Base-by-base conservation (phyloP, 1,140 invertebrate species). In the Lepidostoma basale region DNA sequence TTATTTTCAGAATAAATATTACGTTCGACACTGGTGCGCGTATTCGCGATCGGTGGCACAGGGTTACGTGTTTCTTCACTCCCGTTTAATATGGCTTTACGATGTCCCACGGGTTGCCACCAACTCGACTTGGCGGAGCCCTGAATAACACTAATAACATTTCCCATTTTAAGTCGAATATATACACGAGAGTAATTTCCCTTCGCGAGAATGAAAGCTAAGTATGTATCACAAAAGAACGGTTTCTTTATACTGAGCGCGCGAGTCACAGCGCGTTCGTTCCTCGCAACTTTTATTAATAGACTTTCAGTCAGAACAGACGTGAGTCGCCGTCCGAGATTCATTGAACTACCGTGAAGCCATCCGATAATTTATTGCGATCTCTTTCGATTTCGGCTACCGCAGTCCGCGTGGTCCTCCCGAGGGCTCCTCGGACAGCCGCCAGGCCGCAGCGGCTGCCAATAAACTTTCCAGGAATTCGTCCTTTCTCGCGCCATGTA, bases 151-250 rank as follows among this genome's bases (percentile, higher is more conserved):
- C 70, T 68, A 36, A 66, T 45, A 26, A 59, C 44, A 45, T 65
- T 68, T 30, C 70, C 70, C 70, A 72, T 72, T 42, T 42, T 59
- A 36, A 36, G 44, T n/a, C n/a, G 28, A 44, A 63, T 45, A 54
- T 65, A 42, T 54, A 54, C 3, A 10, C n/a, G 40, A 45, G 23
- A 23, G 18, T 45, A n/a, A 18, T 56, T 67, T 67, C 52, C 8
- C 52, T 47, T 30, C 22, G 25, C 23, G 12, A 16, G 25, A 30
- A 54, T 30, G n/a, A 54, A n/a, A 52, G 12, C 26, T 47, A 14
- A 14, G 39, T 45, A 30, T 62, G 60, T 18, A 10, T 54, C 47
- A 26, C 54, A 58, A 67, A 67, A 67, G 64, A 67, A 47, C 36
- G 64, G 25, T 44, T 49, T 23, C 30, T 49, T 36, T 47, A 47